Percentiles rank a stretch among this genome's conserved stretches.
phyloP scores from a whole-genome alignment of 2,888 invertebrate species.

The Cylindroiulus punctatus region DNA sequence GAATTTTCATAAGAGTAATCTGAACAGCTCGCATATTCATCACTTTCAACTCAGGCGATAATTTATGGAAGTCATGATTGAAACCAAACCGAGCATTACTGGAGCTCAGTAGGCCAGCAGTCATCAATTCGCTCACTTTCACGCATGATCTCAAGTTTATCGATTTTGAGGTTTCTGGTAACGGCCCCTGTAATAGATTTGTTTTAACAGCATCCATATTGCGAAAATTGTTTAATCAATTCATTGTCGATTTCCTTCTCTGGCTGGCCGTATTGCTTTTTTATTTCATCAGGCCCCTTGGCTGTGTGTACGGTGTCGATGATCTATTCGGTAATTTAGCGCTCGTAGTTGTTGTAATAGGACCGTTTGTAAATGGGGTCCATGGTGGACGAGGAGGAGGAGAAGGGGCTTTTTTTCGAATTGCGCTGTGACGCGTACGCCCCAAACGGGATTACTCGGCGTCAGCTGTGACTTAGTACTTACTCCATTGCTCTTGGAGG shows the following conservation, averaged over 20 bases:
- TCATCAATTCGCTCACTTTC: neutral
- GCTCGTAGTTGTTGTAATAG: conserved; percentile 30
- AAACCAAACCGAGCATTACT: neutral
- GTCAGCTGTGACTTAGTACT: conserved; percentile 53
- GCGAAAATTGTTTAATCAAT: conserved; percentile 45
- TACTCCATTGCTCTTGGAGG: conserved; percentile 46
- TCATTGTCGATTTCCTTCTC: conserved; percentile 29
- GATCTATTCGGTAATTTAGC: conserved; percentile 52
- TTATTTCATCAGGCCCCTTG: neutral
- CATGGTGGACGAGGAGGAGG: conserved; percentile 4
- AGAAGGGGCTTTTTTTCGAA: neutral
- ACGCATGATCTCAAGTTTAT: neutral
- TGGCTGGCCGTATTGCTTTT: neutral
- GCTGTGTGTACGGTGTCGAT: neutral
- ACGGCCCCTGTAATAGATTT: neutral
- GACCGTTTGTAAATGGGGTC: conserved; percentile 39
- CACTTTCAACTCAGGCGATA: neutral
- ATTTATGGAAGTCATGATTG: neutral
- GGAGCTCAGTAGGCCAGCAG: neutral
- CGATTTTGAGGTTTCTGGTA: conserved; percentile 15
- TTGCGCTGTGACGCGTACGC: conserved; percentile 48
- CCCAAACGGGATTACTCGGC: conserved; percentile 2
- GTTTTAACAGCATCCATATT: conserved; percentile 12
- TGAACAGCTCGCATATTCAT: too few species aligned
- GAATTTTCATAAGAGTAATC: too few species aligned